Evolutionary conservation across 2,888 invertebrate genomes (phyloP), one percentile per base, ranked within the genome.

Genomic region (Sphaerolaimus hirsutus): DNA sequence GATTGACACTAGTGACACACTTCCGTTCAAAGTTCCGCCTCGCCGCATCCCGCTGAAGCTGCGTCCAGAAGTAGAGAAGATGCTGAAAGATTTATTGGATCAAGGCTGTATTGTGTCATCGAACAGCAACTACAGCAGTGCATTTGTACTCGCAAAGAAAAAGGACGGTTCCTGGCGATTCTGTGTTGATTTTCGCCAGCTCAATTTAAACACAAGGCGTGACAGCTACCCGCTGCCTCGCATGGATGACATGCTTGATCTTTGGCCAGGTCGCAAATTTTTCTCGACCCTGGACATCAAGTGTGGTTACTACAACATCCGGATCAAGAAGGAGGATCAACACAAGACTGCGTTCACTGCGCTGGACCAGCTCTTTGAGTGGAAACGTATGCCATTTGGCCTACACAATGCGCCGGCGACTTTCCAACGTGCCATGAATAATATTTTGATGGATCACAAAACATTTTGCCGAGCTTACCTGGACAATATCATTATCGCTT

Each of bases 361-460:
- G 3, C 40, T 32, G 4, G 52, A 55, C 2, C 51, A 51, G 21
- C 17, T 40, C 7, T 60, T 44, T 36, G 48, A 58, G 41, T 59
- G 50, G 45, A 44, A 47, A 7, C 51, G 53, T 1, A 49, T 59
- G 46, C 54, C 55, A 0, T 57, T 57, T 41, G 57, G 58, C 2
- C 43, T 60, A 7, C 44, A 49, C 1, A 56, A 51, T 2, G 51
- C 52, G 23, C 55, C 55, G 2, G 54, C 57, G 0, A 51, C 53
- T 1, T 61, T 58, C 41, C 54, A 60, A 44, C 41, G 54, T 7
- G 41, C 52, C 2, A 54, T 56, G 51, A 46, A 51, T 14, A 17
- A 36, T 4, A 43, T 55, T 3, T 40, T 55, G 12, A 5, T 2
- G 22, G 40, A 40, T 4, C 24, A 23, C 24, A 40, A 23, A 22